A percentile compares a stretch with the other conserved stretches of the same genome.
Conservation (phyloP, 2,113 vertebrate genomes). For the Lepus timidus region DNA sequence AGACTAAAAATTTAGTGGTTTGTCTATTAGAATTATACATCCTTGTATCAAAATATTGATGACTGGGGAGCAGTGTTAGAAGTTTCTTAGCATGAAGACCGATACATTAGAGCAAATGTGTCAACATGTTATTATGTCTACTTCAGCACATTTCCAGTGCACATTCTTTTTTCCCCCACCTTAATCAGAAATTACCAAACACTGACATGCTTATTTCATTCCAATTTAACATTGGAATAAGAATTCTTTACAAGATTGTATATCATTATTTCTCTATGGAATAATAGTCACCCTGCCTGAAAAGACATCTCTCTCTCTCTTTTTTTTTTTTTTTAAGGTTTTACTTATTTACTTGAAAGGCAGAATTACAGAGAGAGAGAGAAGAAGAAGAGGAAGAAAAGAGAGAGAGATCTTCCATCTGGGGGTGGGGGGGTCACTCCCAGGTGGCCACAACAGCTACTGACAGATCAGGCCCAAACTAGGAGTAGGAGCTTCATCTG, state of each 20-base stretch:
- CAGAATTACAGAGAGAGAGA: too few relatives aligned
- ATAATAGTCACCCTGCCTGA: not conserved
- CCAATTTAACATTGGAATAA: not conserved
- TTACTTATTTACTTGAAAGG: too few relatives aligned
- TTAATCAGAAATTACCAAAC: slow-evolving; percentile 3
- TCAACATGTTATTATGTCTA: not conserved
- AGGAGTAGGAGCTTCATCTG: too few relatives aligned
- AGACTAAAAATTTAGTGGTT: not conserved
- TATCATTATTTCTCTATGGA: not conserved
- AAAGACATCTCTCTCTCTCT: not conserved
- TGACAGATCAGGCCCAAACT: too few relatives aligned
- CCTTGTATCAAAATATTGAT: not conserved
- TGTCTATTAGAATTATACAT: not conserved
- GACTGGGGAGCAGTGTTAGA: not conserved
- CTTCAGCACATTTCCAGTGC: not conserved
- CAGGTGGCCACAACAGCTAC: too few relatives aligned
- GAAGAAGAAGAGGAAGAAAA: too few relatives aligned
- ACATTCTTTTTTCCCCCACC: not conserved
- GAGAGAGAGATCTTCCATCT: too few relatives aligned
- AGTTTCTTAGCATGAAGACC: not conserved
- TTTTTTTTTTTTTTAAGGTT: too few relatives aligned
- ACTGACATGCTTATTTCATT: not conserved
- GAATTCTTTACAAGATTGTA: not conserved
- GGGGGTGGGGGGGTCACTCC: too few relatives aligned
- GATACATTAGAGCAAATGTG: not conserved